These are phyloP conservation scores for Globia sparganii DNA, from an alignment of 2,888 invertebrate species.

Conservation along the genomic window DNA sequence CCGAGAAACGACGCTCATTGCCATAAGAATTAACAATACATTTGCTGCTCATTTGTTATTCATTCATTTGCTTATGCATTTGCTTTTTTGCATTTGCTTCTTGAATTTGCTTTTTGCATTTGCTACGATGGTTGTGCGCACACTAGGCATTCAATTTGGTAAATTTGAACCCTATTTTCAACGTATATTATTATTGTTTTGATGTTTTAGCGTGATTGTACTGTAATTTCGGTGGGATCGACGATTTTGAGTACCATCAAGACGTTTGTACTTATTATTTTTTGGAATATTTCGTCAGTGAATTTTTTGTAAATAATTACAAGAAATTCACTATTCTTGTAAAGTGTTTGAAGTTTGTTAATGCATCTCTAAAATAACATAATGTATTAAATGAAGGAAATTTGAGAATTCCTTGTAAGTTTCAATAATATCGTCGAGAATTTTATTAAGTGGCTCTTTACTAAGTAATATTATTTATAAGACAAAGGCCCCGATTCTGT, in stretches of 20 bases:
- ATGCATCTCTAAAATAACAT: neutral
- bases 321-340: no score
- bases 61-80: neutral
- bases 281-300: neutral
- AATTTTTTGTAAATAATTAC: neutral
- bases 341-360: neutral
- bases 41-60: neutral
- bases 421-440: neutral
- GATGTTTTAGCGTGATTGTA: conserved; percentile 26
- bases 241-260: neutral
- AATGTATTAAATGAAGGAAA: neutral
- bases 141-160: conserved; percentile 45
- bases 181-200: conserved; percentile 33
- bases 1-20: conserved; percentile 72
- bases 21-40: conserved; percentile 69
- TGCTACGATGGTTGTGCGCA: conserved; percentile 5
- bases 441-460: neutral
- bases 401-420: neutral
- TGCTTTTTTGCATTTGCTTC: neutral
- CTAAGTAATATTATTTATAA: no score
- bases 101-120: neutral
- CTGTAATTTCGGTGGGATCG: neutral
- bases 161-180: conserved; percentile 16
- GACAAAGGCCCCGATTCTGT: no score
- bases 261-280: neutral